These are phyloP conservation scores for Kradibia gibbosae DNA, from an alignment of 1,140 invertebrate genomes.

Conservation along the genomic window DNA sequence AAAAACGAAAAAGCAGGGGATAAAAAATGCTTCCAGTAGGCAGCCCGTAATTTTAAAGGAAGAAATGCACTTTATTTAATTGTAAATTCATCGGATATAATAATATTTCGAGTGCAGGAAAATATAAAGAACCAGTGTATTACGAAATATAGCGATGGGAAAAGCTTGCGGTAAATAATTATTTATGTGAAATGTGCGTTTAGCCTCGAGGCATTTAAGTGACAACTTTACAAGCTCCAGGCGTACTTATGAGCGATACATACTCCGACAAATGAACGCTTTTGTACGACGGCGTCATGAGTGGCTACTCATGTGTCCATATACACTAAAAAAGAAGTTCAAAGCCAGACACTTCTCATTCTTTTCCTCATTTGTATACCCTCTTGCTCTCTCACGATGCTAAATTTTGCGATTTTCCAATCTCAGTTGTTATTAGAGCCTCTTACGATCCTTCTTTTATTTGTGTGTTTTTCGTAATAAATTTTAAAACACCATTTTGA, in stretches of 20 bases:
- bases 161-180: too few relatives aligned
- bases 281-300: constrained; percentile 43
- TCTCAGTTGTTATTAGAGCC: neutral
- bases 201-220: constrained; percentile 13
- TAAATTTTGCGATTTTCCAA: neutral
- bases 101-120: neutral
- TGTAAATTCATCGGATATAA: too few relatives aligned
- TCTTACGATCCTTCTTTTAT: neutral
- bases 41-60: too few relatives aligned
- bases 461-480: neutral
- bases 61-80: too few relatives aligned
- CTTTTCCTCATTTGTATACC: constrained; percentile 16
- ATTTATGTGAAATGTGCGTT: neutral
- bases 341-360: constrained; percentile 8
- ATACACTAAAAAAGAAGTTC: constrained; percentile 52
- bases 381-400: constrained; percentile 20
- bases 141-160: too few relatives aligned
- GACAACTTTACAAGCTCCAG: constrained; percentile 4
- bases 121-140: too few relatives aligned
- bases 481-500: neutral
- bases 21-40: too few relatives aligned
- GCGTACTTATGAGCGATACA: neutral
- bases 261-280: neutral
- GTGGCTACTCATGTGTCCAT: constrained; percentile 51
- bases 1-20: constrained; percentile 3